Percentiles rank a stretch among this genome's conserved stretches.
Evolutionary conservation across 2,888 invertebrate species (phyloP).

Genomic region (Phaonia tiefii): DNA sequence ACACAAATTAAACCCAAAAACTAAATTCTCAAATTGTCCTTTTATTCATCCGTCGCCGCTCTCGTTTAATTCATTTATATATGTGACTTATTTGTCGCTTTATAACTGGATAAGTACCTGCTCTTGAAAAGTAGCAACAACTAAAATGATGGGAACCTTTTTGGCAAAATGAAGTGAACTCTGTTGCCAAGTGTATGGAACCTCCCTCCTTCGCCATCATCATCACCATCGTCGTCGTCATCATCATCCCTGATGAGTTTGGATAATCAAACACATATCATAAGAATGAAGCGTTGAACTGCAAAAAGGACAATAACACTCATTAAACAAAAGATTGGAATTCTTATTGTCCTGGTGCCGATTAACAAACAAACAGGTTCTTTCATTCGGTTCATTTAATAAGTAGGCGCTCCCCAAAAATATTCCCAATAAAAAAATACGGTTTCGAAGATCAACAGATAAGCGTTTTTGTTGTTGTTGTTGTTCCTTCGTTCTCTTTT

Average conservation of each 20-base stretch:
- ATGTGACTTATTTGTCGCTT: constrained; percentile 64
- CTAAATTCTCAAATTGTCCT: constrained; percentile 51
- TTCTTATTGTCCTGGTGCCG: constrained; percentile 54
- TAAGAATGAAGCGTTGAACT: constrained; percentile 56
- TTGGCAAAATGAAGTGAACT: constrained; percentile 9
- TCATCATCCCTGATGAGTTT: constrained; percentile 18
- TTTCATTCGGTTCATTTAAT: constrained; percentile 23
- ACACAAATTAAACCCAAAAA: constrained; percentile 50
- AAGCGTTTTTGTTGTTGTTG: constrained; percentile 41
- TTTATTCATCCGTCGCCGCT: too few relatives aligned
- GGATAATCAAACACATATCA: constrained; percentile 28
- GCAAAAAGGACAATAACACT: constrained; percentile 62
- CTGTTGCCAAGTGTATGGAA: constrained; percentile 55
- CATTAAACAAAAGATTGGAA: constrained; percentile 46
- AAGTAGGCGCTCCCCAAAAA: constrained; percentile 62
- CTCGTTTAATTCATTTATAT: constrained; percentile 50
- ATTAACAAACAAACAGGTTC: constrained; percentile 62
- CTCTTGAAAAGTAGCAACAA: constrained; percentile 4
- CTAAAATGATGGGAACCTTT: constrained; percentile 56
- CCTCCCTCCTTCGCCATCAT: constrained; percentile 63
- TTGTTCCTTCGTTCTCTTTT: constrained; percentile 6
- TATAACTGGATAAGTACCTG: constrained; percentile 59
- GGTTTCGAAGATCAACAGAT: constrained; percentile 51
- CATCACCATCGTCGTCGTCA: constrained; percentile 40
- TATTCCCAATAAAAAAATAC: constrained; percentile 20